Percentiles rank a stretch among this genome's conserved stretches.
Conservation (phyloP, 1,140 invertebrate genomes). For the Hydropsyche tenuis region DNA sequence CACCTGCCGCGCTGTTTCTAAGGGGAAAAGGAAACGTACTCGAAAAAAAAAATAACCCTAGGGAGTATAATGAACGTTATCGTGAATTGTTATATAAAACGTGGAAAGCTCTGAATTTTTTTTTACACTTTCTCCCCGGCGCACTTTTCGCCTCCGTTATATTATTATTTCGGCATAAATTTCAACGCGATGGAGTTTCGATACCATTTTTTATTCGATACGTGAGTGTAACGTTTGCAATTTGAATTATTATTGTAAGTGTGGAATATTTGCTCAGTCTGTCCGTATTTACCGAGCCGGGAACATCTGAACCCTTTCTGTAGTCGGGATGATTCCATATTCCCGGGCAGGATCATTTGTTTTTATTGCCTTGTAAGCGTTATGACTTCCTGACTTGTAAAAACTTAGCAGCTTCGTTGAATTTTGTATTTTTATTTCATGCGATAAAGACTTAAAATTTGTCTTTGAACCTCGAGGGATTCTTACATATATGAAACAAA, state of each 20-base stretch:
- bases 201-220: background rate
- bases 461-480: no score
- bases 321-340: background rate
- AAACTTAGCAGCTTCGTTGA: background rate
- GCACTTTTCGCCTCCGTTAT: no score
- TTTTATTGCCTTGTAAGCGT: constrained; percentile 30
- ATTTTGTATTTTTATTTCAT: background rate
- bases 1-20: background rate
- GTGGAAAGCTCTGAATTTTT: no score
- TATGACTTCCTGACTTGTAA: constrained; percentile 19
- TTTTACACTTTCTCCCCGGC: no score
- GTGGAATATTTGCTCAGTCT: no score
- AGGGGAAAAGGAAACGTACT: background rate
- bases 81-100: background rate
- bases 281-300: no score
- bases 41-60: background rate
- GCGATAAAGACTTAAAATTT: no score
- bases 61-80: background rate
- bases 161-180: no score
- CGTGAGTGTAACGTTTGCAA: background rate
- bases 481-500: no score
- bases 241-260: background rate
- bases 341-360: constrained; percentile 6
- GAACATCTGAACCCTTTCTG: constrained; percentile 1
- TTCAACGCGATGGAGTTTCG: background rate